Percentiles rank a stretch among this genome's conserved stretches.
These are phyloP conservation scores for Sterna hirundo DNA, from an alignment of 2,113 vertebrate species.

Conservation along the genomic window DNA sequence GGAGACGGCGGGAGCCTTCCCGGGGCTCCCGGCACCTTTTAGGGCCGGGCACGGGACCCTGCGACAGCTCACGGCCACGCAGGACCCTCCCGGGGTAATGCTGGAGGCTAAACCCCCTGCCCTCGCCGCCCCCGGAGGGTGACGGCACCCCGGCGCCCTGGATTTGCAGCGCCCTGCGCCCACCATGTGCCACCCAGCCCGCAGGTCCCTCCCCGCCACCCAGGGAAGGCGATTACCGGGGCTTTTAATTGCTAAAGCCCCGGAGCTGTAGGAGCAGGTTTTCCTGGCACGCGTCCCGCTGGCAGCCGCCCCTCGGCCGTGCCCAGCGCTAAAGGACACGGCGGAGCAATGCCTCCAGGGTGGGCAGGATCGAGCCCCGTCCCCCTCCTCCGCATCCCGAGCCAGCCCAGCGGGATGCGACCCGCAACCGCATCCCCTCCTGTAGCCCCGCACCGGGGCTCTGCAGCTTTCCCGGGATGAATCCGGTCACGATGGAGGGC, in stretches of 20 bases:
- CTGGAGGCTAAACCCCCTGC: neutral
- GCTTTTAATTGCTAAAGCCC: constrained; percentile 15
- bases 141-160: neutral
- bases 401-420: neutral
- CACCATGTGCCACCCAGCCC: neutral
- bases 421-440: neutral
- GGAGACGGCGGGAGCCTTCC: rapidly evolving
- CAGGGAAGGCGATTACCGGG: neutral
- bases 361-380: neutral
- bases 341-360: neutral
- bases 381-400: neutral
- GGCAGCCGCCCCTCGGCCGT: neutral
- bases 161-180: neutral
- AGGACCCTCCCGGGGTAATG: neutral
- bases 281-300: neutral
- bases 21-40: neutral
- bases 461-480: rapidly evolving
- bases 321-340: neutral
- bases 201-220: neutral
- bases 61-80: rapidly evolving
- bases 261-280: neutral
- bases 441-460: neutral
- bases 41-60: rapidly evolving
- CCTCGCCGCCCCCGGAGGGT: neutral
- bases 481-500: rapidly evolving